Conservation (phyloP, 2,113 vertebrate species). For the Ivindomyrus marchei region DNA sequence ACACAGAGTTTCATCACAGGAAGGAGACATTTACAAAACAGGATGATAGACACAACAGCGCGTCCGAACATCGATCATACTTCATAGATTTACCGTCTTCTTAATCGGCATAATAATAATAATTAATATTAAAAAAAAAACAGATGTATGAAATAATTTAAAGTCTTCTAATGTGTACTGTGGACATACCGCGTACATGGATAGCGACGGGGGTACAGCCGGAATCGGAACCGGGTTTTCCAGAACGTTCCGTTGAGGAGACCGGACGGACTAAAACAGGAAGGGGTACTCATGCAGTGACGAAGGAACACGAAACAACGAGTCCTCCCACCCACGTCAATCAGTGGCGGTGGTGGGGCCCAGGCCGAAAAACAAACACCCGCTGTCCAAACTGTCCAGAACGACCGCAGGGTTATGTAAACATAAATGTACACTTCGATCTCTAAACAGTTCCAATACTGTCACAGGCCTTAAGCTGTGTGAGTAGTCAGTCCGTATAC, state of each 20-base stretch:
- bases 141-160: conserved; percentile 98
- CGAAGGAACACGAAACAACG: conserved; percentile 51
- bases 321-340: conserved; percentile 50
- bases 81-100: conserved; percentile 68
- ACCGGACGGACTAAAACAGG: conserved; percentile 52
- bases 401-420: conserved; percentile 58
- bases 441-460: conserved; percentile 69
- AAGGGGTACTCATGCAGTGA: conserved; percentile 78
- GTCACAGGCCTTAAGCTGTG: conserved; percentile 63
- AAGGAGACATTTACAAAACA: conserved; percentile 83
- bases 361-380: neutral
- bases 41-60: conserved; percentile 68
- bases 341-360: conserved; percentile 37
- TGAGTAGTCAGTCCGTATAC: conserved; percentile 73
- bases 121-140: conserved; percentile 74
- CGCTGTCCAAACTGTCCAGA: conserved; percentile 39
- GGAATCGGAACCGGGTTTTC: conserved; percentile 36
- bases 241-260: conserved; percentile 49
- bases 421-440: conserved; percentile 76
- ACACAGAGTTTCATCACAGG: conserved; percentile 72
- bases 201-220: conserved; percentile 42
- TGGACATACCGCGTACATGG: conserved; percentile 49
- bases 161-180: conserved; percentile 59
- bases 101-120: conserved; percentile 55
- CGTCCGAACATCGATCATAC: conserved; percentile 64